Base-by-base conservation (phyloP, 2,113 vertebrate species). In the Neodon shergylaensis region DNA sequence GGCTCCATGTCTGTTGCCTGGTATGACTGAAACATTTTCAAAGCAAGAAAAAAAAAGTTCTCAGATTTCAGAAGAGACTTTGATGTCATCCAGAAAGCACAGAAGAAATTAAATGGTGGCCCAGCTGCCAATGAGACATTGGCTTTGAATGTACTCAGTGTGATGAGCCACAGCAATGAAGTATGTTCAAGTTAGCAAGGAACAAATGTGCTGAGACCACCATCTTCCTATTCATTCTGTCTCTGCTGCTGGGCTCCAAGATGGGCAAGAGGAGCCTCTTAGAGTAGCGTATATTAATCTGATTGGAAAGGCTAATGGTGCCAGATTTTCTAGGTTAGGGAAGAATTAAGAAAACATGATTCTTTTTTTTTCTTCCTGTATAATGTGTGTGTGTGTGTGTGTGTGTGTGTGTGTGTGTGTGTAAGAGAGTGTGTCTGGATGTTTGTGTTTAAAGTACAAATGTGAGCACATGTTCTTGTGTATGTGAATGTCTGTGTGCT, bases 241-340 rank as follows among this genome's bases (percentile, higher is more conserved):
- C 33, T 72, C 12, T 65, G 8, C 24, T 95, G 97, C 94, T n/a
- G 22, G 97, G 84, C 82, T 72, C 95, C 95, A 94, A 88, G 92
- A 91, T 77, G 93, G 93, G 90, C 96, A 88, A 91, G 93, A 84
- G 66, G 66, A 39, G n/a, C 3, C 28, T 14, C 66, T 96, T 91
- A 98, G 96, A 97, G 97, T 95, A 97, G 97, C 96, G 98, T 93
- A 97, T 97, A 94, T 96, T 95, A 96, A 97, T 97, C 97, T 95
- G 91, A 93, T 97, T 91, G 88, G 95, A 96, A 97, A 97, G 97
- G 97, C 95, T 79, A 12, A 97, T 97, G 91, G 82, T 94, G 96
- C 97, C 93, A 98, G 95, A 94, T 82, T 97, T 97, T 97, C 17
- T 63, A 88, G 6, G 14, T 39, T 98, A 97, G 97, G 96, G 97